phyloP scores from a whole-genome alignment of 2,888 invertebrate genomes.

The Pyrocoelia pectoralis region DNA sequence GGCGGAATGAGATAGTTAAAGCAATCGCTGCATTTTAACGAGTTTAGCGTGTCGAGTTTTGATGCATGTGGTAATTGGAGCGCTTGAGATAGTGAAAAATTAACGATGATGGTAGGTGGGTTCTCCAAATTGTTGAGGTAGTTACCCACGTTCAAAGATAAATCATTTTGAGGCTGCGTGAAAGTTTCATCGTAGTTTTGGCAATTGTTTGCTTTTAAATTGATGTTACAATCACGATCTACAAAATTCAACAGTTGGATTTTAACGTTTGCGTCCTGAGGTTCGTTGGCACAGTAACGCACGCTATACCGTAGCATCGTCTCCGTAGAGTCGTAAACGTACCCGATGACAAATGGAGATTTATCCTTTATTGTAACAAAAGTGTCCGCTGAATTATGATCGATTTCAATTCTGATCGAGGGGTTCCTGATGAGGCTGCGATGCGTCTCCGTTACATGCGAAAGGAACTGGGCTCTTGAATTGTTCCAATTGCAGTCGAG shows the following conservation, averaged over 20 bases:
- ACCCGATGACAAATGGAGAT: constrained; percentile 10
- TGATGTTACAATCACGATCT: constrained; percentile 15
- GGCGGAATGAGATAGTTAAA: constrained; percentile 16
- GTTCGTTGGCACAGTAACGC: constrained; percentile 12
- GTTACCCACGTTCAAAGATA: constrained; percentile 3
- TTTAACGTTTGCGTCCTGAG: not conserved
- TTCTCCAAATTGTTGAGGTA: constrained; percentile 16
- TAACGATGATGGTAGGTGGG: not conserved
- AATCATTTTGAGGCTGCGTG: not conserved
- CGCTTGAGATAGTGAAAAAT: not conserved
- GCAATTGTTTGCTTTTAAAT: constrained; percentile 15
- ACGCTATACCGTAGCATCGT: not conserved
- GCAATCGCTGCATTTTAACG: constrained; percentile 17
- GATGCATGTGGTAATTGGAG: not conserved
- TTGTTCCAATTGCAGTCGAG: constrained; percentile 12
- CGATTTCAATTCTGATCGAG: not conserved
- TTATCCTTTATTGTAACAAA: not conserved
- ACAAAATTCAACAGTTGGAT: constrained; percentile 17
- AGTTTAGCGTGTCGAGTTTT: not conserved
- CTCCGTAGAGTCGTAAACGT: not conserved
- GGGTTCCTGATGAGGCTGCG: not conserved
- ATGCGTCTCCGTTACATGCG: constrained; percentile 10
- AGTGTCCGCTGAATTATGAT: constrained; percentile 1
- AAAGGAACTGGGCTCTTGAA: not conserved
- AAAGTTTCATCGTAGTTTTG: constrained; percentile 8